Conservation (phyloP, 30 jellyfish, hydroid and myxozoan genomes). For the Aurelia coerulea region DNA sequence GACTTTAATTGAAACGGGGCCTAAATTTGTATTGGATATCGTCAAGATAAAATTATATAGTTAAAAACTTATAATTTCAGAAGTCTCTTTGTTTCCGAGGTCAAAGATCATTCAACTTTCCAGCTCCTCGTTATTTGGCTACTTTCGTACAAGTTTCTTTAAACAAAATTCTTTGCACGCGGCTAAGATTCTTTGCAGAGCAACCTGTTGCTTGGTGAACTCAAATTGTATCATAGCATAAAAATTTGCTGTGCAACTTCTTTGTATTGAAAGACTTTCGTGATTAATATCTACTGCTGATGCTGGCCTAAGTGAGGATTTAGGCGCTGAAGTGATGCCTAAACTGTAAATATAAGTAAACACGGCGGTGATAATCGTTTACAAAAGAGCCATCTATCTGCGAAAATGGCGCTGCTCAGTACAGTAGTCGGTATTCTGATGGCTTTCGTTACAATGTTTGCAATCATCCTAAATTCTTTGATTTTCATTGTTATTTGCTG, state of each 20-base stretch:
- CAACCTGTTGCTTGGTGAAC: conserved; percentile 3
- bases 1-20: too few species aligned
- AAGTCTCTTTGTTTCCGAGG: too few species aligned
- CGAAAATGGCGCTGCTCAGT: background rate
- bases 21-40: too few species aligned
- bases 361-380: background rate
- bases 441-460: conserved; percentile 75
- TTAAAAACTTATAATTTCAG: too few species aligned
- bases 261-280: too few species aligned
- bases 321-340: background rate
- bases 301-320: too few species aligned
- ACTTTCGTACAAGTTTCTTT: too few species aligned
- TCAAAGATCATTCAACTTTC: too few species aligned
- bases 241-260: background rate
- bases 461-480: conserved; percentile 57
- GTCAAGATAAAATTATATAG: too few species aligned
- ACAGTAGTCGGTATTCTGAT: conserved; percentile 45
- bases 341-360: background rate
- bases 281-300: too few species aligned
- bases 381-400: background rate
- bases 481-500: conserved; percentile 57
- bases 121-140: too few species aligned
- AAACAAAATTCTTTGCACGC: too few species aligned
- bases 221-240: background rate
- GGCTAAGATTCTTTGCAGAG: background rate